Base-by-base conservation (phyloP, 2,888 invertebrate species). In the Hydrotaea cyrtoneurina region DNA sequence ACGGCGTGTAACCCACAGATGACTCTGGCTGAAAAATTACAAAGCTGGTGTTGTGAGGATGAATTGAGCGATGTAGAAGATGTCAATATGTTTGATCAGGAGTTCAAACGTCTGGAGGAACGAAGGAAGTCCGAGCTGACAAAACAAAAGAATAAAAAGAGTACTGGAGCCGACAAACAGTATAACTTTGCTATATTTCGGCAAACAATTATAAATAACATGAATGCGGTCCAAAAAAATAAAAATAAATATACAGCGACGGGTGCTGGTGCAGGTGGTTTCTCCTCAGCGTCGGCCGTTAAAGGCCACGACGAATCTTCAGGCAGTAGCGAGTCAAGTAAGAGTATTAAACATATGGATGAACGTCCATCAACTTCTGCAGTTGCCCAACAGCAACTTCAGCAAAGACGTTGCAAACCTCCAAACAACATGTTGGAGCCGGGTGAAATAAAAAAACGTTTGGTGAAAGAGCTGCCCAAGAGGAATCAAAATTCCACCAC, bases 31-130 rank as follows among this genome's bases (percentile, higher is more conserved):
- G 92, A 92, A 43, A 92, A 92, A 80, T 86, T 92, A 0, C 84
- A 86, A 0, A 83, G 79, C 0, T 92, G 92, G 92, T 86, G 89
- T 7, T 89, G 88, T 78, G 87, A 87, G 4, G 72, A 85, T 17
- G 90, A 89, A n/a, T 87, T 89, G 3, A 91, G 90, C 46, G 91
- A 89, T 71, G 89, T 92, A 1, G 92, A 92, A 43, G 92, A 92
- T 85, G 90, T 92, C 2, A 88, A 89, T 21, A 88, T 87, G 4
- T 92, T 92, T 55, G 91, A 91, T 50, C 86, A 88, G 0, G 86
- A 84, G 10, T 91, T 91, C 17, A 87, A 88, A 23, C 86, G 88
- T 10, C 86, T 88, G 0, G 92, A 92, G 31, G 86, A 87, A 46
- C 79, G 76, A 13, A 85, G 83, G 31, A 74, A 75, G n/a, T 66